phyloP scores from a whole-genome alignment of 35 echinoderm and acorn worm genomes.

The Eucidaris tribuloides region DNA sequence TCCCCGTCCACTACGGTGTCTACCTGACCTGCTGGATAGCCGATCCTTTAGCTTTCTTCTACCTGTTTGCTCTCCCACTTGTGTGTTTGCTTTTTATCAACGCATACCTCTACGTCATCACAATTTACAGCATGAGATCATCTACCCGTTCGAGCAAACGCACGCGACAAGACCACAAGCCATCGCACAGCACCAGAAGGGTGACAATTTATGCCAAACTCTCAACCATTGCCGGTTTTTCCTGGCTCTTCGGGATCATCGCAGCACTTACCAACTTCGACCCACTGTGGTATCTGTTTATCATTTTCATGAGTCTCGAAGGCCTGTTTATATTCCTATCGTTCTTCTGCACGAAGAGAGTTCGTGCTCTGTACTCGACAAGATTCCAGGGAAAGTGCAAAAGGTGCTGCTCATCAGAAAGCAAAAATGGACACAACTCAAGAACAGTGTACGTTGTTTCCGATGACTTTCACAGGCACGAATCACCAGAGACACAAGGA shows the following conservation, averaged over 20 bases:
- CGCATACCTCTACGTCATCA: constrained; percentile 42
- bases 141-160: background rate
- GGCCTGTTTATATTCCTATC: constrained; percentile 40
- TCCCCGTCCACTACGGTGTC: constrained; percentile 62
- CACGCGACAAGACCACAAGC: background rate
- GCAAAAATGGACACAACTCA: too few relatives aligned
- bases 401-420: too few relatives aligned
- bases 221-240: constrained; percentile 37
- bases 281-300: constrained; percentile 51
- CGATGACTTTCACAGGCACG: too few relatives aligned
- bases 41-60: constrained; percentile 46
- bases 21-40: constrained; percentile 84
- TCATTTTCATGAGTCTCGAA: constrained; percentile 38
- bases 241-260: constrained; percentile 21
- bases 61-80: constrained; percentile 63
- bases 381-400: too few relatives aligned
- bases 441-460: too few relatives aligned
- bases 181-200: too few relatives aligned
- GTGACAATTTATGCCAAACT: constrained; percentile 50
- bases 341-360: constrained; percentile 35
- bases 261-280: constrained; percentile 10
- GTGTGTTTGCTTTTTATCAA: constrained; percentile 37
- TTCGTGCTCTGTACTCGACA: constrained; percentile 16
- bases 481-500: too few relatives aligned
- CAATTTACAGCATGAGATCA: constrained; percentile 30